These are phyloP conservation scores for Ylistrum balloti DNA, from an alignment of 1,140 invertebrate genomes.

Conservation along the genomic window DNA sequence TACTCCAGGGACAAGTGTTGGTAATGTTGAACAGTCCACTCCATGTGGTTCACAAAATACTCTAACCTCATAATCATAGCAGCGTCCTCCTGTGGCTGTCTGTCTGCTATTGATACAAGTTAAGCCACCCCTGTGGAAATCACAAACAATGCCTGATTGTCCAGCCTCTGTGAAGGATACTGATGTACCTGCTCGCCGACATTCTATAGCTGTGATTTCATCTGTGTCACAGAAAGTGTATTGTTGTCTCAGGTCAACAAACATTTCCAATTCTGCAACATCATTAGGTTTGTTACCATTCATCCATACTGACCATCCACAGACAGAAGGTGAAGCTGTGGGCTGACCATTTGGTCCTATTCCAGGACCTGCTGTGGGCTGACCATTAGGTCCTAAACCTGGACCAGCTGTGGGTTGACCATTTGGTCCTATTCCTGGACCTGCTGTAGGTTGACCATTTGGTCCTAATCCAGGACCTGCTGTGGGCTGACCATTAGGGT, in stretches of 20 bases:
- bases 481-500: constrained; percentile 49
- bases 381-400: constrained; percentile 50
- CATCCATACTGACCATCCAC: constrained; percentile 79
- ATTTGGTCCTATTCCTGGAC: constrained; percentile 46
- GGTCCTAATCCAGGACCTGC: background rate
- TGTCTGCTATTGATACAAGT: constrained; percentile 84
- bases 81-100: constrained; percentile 68
- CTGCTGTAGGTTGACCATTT: constrained; percentile 28
- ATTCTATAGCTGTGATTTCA: constrained; percentile 79
- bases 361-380: background rate
- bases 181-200: constrained; percentile 64
- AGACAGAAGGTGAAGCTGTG: constrained; percentile 51
- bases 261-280: constrained; percentile 85
- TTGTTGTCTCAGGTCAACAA: constrained; percentile 84
- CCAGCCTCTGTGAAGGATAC: constrained; percentile 56
- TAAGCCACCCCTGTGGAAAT: constrained; percentile 87
- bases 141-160: constrained; percentile 87
- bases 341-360: constrained; percentile 18
- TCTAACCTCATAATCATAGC: constrained; percentile 88
- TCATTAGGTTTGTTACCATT: constrained; percentile 72
- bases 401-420: constrained; percentile 48
- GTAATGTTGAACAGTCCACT: constrained; percentile 59
- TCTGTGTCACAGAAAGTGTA: constrained; percentile 80
- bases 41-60: constrained; percentile 85
- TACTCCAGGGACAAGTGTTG: constrained; percentile 50